Base-by-base conservation (phyloP, 1,140 invertebrate genomes). In the Plutomurus gul region DNA sequence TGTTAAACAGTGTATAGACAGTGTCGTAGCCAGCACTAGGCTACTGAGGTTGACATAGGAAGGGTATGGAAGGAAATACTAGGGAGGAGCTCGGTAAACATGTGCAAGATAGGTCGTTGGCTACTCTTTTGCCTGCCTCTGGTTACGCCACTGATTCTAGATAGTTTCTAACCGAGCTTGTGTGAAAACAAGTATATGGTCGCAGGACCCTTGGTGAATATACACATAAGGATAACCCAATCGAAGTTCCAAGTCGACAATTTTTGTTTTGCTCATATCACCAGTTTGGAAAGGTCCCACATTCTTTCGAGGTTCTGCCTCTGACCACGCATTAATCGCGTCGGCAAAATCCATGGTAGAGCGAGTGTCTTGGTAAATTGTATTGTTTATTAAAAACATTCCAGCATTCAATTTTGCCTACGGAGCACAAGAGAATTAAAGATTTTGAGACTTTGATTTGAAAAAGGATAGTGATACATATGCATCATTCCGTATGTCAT, bases 141-240 rank as follows among this genome's bases (percentile, higher is more conserved):
- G n/a, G n/a, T n/a, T n/a, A n/a, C n/a, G n/a, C n/a, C n/a, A n/a
- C n/a, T n/a, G n/a, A n/a, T n/a, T n/a, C n/a, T n/a, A n/a, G n/a
- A n/a, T n/a, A n/a, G n/a, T n/a, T n/a, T n/a, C n/a, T n/a, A n/a
- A 89, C 90, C 90, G 89, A 4, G 90, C 88, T 86, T 95, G 92
- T 10, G 90, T 91, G 82, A 96, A 92, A 1, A 92, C 87, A 83
- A 96, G 89, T 0, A 96, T 84, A 86, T 97, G 95, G 86, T 96
- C 94, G 87, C 95, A 96, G 84, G 91, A 90, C 16, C 94, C 95
- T 86, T 95, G 93, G 87, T 96, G 94, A 36, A 92, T 88, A 87
- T 95, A 96, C 3, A 95, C 89, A 89, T 93, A 93, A 0, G 94
- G 93, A 84, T 91, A 91, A 1, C 94, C 94, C 56, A 95, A 60